Percentiles rank a stretch among this genome's conserved stretches.
phyloP scores from a whole-genome alignment of 2,113 vertebrate genomes.

The Erpornis zantholeuca region DNA sequence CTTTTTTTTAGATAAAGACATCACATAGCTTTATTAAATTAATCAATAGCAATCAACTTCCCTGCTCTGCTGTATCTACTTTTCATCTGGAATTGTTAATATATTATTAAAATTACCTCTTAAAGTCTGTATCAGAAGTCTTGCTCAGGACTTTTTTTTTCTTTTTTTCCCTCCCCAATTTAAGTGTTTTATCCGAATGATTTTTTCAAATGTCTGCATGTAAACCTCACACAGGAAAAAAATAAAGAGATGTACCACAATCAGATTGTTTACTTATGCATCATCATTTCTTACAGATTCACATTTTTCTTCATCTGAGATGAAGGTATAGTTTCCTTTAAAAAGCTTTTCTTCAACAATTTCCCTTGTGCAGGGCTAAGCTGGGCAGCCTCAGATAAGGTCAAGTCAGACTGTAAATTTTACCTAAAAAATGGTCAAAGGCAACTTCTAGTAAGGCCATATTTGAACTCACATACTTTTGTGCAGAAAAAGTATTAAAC shows the following conservation, averaged over 20 bases:
- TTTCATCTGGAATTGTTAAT: not conserved
- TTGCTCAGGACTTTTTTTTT: not conserved
- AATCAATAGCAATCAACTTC: not conserved
- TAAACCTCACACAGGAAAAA: not conserved
- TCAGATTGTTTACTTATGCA: not conserved
- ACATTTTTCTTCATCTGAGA: not conserved
- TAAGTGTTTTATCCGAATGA: not conserved
- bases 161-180: not conserved
- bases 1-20: not conserved
- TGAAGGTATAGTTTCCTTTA: not conserved
- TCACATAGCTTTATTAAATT: not conserved
- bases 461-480: not conserved
- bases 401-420: not conserved
- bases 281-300: not conserved
- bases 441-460: not conserved
- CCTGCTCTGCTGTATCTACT: not conserved
- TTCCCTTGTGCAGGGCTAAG: not conserved
- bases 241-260: not conserved
- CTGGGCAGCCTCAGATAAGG: not conserved
- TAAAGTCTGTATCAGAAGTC: not conserved
- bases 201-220: conserved; percentile 6
- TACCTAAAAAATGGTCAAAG: not conserved
- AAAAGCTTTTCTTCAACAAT: not conserved
- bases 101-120: not conserved
- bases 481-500: not conserved